phyloP scores from a whole-genome alignment of 2,888 invertebrate genomes.

The Drosophila siamana region DNA sequence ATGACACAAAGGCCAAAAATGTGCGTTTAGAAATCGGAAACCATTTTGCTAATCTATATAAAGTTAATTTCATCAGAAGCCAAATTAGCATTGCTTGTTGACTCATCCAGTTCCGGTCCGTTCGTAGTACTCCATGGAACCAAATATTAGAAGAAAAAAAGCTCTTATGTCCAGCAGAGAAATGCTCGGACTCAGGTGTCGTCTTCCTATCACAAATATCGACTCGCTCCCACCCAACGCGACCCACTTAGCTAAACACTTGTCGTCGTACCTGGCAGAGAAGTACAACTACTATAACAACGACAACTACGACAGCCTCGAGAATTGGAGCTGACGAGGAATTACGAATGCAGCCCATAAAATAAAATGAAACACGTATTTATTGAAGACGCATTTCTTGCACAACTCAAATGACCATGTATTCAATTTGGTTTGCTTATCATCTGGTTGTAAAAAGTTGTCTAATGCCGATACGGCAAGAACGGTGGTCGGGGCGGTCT shows the following conservation, averaged over 20 bases:
- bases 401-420: slow-evolving; percentile 57
- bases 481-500: background rate
- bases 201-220: slow-evolving; percentile 7
- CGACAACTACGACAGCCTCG: background rate
- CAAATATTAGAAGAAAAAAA: slow-evolving; percentile 7
- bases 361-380: slow-evolving; percentile 26
- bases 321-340: slow-evolving; percentile 2
- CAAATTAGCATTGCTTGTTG: slow-evolving; percentile 19
- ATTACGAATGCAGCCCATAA: slow-evolving; percentile 44
- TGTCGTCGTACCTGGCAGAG: slow-evolving; percentile 4
- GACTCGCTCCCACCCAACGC: background rate
- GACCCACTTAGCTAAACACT: slow-evolving; percentile 25
- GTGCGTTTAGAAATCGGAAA: slow-evolving; percentile 1
- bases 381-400: slow-evolving; percentile 73
- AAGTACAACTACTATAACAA: background rate
- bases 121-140: background rate
- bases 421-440: slow-evolving; percentile 41
- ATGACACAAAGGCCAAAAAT: background rate
- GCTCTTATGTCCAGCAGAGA: background rate
- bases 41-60: background rate
- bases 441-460: slow-evolving; percentile 22
- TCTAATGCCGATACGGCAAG: background rate
- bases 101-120: slow-evolving; percentile 11
- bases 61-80: slow-evolving; percentile 5
- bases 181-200: slow-evolving; percentile 4